Evolutionary conservation across 2,888 invertebrate species (phyloP).

Genomic region (Sphaeridia pumilis): DNA sequence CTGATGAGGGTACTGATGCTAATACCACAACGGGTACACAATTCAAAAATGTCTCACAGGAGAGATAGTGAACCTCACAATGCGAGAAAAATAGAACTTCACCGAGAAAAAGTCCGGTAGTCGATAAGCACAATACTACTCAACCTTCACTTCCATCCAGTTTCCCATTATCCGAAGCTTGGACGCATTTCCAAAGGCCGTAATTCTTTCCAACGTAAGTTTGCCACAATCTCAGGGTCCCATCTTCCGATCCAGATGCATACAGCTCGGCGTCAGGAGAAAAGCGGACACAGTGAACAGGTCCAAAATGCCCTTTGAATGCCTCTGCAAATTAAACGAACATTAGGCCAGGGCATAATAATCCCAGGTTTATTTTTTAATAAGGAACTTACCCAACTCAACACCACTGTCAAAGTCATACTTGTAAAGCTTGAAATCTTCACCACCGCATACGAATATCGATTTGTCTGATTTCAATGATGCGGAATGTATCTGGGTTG

Average conservation of each 20-base stretch:
- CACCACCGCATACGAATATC: conserved; percentile 91
- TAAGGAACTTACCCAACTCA: conserved; percentile 60
- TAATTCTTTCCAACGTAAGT: conserved; percentile 89
- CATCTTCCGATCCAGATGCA: conserved; percentile 95
- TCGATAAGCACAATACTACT: no score
- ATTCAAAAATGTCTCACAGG: no score
- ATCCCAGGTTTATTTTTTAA: not conserved
- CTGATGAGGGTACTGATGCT: no score
- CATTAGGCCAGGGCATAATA: no score
- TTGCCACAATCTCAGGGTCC: conserved; percentile 93
- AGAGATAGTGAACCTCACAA: no score
- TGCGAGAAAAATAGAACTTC: no score
- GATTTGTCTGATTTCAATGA: conserved; percentile 81
- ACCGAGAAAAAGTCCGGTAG: no score
- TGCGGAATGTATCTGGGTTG: conserved; percentile 81
- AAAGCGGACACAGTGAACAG: conserved; percentile 88
- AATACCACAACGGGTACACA: no score
- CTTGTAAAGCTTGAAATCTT: conserved; percentile 96
- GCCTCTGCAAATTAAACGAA: conserved; percentile 79
- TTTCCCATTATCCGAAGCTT: conserved; percentile 35
- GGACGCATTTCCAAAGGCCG: conserved; percentile 77
- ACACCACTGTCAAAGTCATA: conserved; percentile 83
- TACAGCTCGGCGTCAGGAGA: conserved; percentile 96
- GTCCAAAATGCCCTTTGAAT: conserved; percentile 96
- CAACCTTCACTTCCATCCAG: no score